Evolutionary conservation across 2,888 invertebrate species (phyloP).

Genomic region (Falcaria lacertinaria): DNA sequence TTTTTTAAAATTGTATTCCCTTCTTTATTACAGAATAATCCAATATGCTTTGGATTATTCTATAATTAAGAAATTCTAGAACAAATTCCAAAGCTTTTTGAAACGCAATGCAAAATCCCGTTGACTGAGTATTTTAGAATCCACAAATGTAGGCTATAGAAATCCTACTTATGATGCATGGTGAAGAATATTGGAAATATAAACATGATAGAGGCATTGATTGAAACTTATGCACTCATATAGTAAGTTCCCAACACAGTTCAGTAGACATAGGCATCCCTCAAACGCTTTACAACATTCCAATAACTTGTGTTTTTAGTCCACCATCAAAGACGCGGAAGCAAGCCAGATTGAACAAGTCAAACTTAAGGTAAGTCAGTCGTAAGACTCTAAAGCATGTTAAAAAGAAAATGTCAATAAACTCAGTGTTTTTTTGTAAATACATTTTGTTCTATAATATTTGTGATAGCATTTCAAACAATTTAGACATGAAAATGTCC

Average conservation of each 20-base stretch:
- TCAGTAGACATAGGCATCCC: constrained; percentile 19
- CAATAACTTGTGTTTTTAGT: constrained; percentile 65
- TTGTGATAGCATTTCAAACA: constrained; percentile 34
- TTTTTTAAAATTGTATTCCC: too few relatives aligned
- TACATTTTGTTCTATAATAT: constrained; percentile 30
- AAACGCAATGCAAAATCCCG: neutral
- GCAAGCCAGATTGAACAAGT: constrained; percentile 52
- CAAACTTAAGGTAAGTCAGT: constrained; percentile 68
- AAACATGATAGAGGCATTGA: neutral
- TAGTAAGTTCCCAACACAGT: constrained; percentile 6
- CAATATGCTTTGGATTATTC: neutral
- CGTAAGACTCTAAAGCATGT: constrained; percentile 24
- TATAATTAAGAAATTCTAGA: too few relatives aligned
- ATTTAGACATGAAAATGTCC: constrained; percentile 33
- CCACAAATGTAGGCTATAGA: neutral
- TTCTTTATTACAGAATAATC: neutral
- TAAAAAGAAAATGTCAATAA: constrained; percentile 3
- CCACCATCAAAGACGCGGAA: constrained; percentile 59
- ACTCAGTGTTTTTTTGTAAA: constrained; percentile 33
- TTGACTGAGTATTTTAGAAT: neutral
- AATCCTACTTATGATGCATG: neutral
- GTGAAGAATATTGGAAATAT: neutral
- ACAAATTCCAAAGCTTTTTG: too few relatives aligned
- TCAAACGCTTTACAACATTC: constrained; percentile 51
- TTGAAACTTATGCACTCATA: neutral